A percentile compares a stretch with the other conserved stretches of the same genome.
Conservation (phyloP, 2,888 invertebrate genomes). For the Dicranocentrus wangi region DNA sequence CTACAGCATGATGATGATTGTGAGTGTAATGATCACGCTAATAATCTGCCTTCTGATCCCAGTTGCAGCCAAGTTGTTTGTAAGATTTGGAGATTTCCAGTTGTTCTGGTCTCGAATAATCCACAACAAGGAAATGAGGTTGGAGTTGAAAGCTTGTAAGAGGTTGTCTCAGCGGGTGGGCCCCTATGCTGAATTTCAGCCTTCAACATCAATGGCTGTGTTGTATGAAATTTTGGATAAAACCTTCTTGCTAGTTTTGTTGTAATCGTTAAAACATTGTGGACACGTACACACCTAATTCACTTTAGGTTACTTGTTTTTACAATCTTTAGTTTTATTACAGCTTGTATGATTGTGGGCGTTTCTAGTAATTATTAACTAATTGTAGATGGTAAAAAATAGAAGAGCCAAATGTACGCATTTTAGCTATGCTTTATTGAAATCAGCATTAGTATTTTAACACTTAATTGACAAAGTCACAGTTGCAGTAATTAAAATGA, state of each 20-base stretch:
- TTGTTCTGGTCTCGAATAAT: neutral
- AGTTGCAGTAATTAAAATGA: too few relatives aligned
- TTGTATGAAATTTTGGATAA: constrained; percentile 16
- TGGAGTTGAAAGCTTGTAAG: neutral
- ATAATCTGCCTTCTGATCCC: neutral
- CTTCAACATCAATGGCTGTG: neutral
- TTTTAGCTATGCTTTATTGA: too few relatives aligned
- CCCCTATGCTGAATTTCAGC: neutral
- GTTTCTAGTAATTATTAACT: too few relatives aligned
- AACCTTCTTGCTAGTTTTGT: neutral
- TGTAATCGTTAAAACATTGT: neutral
- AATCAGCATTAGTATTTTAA: too few relatives aligned
- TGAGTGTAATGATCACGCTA: neutral
- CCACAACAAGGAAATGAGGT: neutral
- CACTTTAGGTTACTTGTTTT: too few relatives aligned
- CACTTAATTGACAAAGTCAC: too few relatives aligned
- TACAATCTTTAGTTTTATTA: too few relatives aligned
- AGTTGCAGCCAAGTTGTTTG: neutral
- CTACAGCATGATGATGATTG: neutral
- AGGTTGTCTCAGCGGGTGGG: neutral
- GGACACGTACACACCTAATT: too few relatives aligned
- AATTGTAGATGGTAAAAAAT: too few relatives aligned
- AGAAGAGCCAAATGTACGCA: too few relatives aligned
- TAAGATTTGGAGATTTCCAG: neutral
- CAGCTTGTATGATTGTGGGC: too few relatives aligned